Evolutionary conservation across 1,140 invertebrate species (phyloP).

Genomic region (Calephelis nemesis): DNA sequence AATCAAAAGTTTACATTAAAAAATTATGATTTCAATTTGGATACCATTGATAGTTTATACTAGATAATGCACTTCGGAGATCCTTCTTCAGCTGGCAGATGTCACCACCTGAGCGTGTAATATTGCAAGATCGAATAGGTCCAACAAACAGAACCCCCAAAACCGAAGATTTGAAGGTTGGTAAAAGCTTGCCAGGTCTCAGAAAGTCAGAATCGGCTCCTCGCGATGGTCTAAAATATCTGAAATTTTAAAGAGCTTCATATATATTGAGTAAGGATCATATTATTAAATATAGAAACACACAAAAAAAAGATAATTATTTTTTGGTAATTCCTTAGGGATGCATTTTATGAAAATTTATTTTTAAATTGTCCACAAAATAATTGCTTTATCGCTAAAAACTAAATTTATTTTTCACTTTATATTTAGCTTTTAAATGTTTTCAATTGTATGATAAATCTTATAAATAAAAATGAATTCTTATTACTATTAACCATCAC

Average conservation of each 20-base stretch:
- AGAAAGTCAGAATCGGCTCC: conserved; percentile 93
- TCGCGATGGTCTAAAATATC: conserved; percentile 93
- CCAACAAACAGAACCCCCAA: background rate
- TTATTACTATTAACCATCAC: too few species aligned
- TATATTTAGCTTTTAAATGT: too few species aligned
- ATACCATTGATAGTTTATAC: background rate
- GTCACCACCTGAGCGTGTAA: too few species aligned
- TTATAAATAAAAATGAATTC: too few species aligned
- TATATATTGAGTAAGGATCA: background rate
- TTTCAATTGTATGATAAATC: too few species aligned
- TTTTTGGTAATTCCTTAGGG: too few species aligned
- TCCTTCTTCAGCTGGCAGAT: background rate
- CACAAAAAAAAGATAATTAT: too few species aligned
- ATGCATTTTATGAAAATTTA: too few species aligned
- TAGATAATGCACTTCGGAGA: conserved; percentile 18
- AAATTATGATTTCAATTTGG: background rate
- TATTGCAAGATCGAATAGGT: background rate
- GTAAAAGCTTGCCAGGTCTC: conserved; percentile 45
- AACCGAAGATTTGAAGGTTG: background rate
- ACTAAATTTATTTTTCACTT: too few species aligned
- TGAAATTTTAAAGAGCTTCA: conserved; percentile 72
- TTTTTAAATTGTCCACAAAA: too few species aligned
- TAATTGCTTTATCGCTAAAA: too few species aligned
- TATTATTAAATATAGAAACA: too few species aligned
- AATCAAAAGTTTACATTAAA: background rate